Base-by-base conservation (phyloP, 2,888 invertebrate genomes). In the Lithodes maja region DNA sequence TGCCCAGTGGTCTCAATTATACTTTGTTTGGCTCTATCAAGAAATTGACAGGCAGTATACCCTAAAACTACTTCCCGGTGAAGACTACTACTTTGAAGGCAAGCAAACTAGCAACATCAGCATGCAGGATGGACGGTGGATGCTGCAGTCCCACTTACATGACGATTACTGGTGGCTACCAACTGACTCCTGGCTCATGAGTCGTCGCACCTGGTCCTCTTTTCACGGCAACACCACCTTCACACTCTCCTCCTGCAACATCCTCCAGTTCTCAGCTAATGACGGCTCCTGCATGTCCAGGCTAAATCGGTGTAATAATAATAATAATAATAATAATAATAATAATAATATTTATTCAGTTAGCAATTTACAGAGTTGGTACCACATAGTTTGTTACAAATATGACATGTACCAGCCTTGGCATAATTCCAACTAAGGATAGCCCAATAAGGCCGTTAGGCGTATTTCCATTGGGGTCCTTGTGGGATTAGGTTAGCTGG, bases 191-290 rank as follows among this genome's bases (percentile, higher is more conserved):
- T 50, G 69, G 33, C 68, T 52, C 9, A 49, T 82, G 82, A 69
- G 82, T 12, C 82, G 82, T 9, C 82, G n/a, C 50, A n/a, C 7
- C 69, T 82, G 82, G 82, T 15, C 9, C 49, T 5, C 82, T n/a
- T 2, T 17, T 5, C 71, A 71, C n/a, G 12, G 3, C n/a, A n/a
- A 55, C 61, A 15, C 33, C 49, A 55, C 9, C 9, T 52, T 82
- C 50, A 82, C 82, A 7, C 69, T 82, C 69, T 50, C 82, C 15
- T 49, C 69, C 61, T 82, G 82, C 2, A 69, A 69, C 69, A 68
- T n/a, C 68, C 49, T 69, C 15, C 82, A 82, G 82, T 82, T 82
- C n/a, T 69, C 82, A 69, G 50, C 82, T 50, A 15, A 82, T 50
- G 82, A 82, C 52, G 82, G 82, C 9, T 50, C 69, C 49, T 82